Evolutionary conservation across 2,113 vertebrate species (phyloP).

Genomic region (Chrysochloris asiatica): DNA sequence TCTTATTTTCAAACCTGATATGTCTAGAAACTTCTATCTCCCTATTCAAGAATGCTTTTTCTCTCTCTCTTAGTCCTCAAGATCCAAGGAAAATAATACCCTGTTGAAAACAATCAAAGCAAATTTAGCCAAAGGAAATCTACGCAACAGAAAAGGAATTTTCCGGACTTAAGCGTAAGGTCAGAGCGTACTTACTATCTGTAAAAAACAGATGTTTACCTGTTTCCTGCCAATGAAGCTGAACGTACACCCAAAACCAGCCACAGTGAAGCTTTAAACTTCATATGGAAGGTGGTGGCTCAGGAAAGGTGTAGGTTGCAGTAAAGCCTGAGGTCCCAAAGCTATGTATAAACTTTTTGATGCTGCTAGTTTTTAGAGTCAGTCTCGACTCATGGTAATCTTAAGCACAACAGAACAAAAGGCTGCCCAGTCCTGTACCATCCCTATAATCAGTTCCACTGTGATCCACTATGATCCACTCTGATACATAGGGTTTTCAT

Average conservation of each 20-base stretch:
- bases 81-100: not conserved
- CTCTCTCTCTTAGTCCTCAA: not conserved
- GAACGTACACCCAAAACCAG: constrained; percentile 9
- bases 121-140: not conserved
- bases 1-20: constrained; percentile 1
- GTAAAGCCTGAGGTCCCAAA: not conserved
- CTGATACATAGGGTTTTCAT: too few relatives aligned
- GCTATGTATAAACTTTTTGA: not conserved
- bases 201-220: not conserved
- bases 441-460: too few relatives aligned
- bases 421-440: too few relatives aligned
- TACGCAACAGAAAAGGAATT: not conserved
- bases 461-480: too few relatives aligned
- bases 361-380: too few relatives aligned
- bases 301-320: constrained; percentile 36
- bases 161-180: not conserved
- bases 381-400: too few relatives aligned
- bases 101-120: constrained; percentile 46
- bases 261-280: not conserved
- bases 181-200: not conserved
- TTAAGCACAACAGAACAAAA: too few relatives aligned
- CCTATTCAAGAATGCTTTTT: too few relatives aligned
- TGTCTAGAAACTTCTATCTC: not conserved
- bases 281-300: not conserved
- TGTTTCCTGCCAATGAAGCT: constrained; percentile 36